Evolutionary conservation across 1,140 invertebrate genomes (phyloP), one percentile per base, ranked within the genome.

Genomic region (Globodera rostochiensis): DNA sequence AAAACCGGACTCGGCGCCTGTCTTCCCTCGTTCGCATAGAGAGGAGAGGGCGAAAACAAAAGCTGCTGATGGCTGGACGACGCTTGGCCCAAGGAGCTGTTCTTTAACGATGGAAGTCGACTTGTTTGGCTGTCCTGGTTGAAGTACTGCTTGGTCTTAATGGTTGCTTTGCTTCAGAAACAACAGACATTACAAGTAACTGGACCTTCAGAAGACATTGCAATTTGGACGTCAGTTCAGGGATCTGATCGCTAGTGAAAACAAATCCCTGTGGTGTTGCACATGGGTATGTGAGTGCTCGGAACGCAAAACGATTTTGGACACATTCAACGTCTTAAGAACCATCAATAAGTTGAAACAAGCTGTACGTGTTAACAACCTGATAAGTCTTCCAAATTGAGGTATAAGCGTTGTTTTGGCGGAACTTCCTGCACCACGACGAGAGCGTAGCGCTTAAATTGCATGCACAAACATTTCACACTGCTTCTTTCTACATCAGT

Each of bases 341-440:
- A 0, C 21, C 21, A 19, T 21, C 9, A 80, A 4, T n/a, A 19
- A 66, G 49, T 57, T 79, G 15, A 45, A 53, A 21, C 53, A 19
- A 36, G 36, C 13, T 80, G 15, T 13, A 60, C 46, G 45, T 25
- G 7, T 71, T 50, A 25, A 11, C 49, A 15, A 47, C 71, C 70
- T 21, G 53, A 77, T 9, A 84, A 73, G 25, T 85, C 76, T 36
- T 80, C 79, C 19, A 84, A 64, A 64, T 75, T 83, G 8, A 84
- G 69, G 49, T 71, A 84, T 15, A 83, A 60, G 15, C 82, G 50
- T 49, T 84, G 83, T 21, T 66, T 77, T 13, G 83, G 83, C 45
- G 83, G 83, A 19, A 80, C 71, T 46, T 77, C 71, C 70, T 84
- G 83, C 6, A 84, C 80, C 19, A 84, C 69, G 19, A 86, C 84